These are phyloP conservation scores for Formica exsecta DNA, from an alignment of 1,140 invertebrate genomes.

Conservation along the genomic window DNA sequence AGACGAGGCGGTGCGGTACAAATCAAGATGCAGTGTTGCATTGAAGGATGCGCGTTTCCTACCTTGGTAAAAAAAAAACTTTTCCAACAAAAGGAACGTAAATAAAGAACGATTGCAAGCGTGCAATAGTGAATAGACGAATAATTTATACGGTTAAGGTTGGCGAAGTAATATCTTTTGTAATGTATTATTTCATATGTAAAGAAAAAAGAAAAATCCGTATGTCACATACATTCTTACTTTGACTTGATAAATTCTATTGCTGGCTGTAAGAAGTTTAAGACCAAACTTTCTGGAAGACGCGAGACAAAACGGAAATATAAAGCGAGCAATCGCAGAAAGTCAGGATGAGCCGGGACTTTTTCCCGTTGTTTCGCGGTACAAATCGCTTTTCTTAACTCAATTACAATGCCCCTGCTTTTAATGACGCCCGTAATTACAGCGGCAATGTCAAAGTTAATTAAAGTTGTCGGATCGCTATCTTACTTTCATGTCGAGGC, in stretches of 20 bases:
- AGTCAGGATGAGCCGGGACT: slow-evolving; percentile 42
- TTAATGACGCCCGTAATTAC: slow-evolving; percentile 76
- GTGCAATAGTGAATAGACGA: not conserved
- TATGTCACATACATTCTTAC: not conserved
- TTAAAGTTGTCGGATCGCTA: slow-evolving; percentile 78
- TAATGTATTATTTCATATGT: not conserved
- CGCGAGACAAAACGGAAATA: slow-evolving; percentile 7
- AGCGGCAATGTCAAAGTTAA: slow-evolving; percentile 78
- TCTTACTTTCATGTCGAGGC: slow-evolving; percentile 75
- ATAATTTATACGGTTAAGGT: not conserved
- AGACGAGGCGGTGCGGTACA: slow-evolving; percentile 51
- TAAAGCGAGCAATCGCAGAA: slow-evolving; percentile 53
- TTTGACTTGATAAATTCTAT: not conserved
- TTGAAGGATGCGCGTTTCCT: slow-evolving; percentile 61
- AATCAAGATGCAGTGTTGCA: slow-evolving; percentile 60
- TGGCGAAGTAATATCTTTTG: not conserved
- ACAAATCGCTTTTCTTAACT: slow-evolving; percentile 77
- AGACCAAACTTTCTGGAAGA: not conserved
- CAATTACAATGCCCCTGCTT: slow-evolving; percentile 76
- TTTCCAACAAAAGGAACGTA: slow-evolving; percentile 11
- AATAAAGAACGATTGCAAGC: not conserved
- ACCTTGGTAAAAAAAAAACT: slow-evolving; percentile 43
- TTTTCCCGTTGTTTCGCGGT: slow-evolving; percentile 59
- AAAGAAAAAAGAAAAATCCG: not conserved
- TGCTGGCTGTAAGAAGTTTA: not conserved